These are phyloP conservation scores for Hippasteria phrygiana DNA, from an alignment of 53 echinoderm and acorn worm species.

Conservation along the genomic window DNA sequence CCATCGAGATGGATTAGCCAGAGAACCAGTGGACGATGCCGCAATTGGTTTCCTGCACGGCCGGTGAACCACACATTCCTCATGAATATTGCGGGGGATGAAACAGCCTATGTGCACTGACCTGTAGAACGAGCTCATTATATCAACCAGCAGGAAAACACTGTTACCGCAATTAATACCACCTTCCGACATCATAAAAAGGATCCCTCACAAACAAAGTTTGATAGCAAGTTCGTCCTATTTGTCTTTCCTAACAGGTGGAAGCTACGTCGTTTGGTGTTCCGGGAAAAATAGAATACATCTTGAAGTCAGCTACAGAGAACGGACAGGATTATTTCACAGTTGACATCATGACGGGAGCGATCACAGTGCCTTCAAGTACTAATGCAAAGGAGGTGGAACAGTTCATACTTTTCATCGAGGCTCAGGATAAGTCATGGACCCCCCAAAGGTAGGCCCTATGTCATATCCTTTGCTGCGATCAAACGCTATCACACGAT, in stretches of 20 bases:
- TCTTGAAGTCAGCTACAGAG: conserved; percentile 55
- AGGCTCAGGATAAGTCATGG: conserved; percentile 49
- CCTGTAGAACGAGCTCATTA: too few species aligned
- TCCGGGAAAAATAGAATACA: conserved; percentile 23
- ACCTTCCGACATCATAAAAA: too few species aligned
- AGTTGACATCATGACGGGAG: conserved; percentile 4
- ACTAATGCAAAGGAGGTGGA: conserved; percentile 35
- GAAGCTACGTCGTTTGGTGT: background rate
- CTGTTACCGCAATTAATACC: too few species aligned
- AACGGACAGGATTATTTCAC: conserved; percentile 19
- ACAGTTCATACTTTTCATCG: conserved; percentile 35
- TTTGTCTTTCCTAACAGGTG: background rate
- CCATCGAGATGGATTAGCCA: too few species aligned
- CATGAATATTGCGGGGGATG: too few species aligned
- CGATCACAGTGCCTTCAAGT: background rate
- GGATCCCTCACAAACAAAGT: background rate
- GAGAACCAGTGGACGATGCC: too few species aligned
- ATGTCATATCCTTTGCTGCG: too few species aligned
- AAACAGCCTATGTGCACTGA: too few species aligned
- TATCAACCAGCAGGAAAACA: too few species aligned
- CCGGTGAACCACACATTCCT: too few species aligned
- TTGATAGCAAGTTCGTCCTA: background rate
- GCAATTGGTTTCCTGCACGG: too few species aligned
- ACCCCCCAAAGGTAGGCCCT: conserved; percentile 22
- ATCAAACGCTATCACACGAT: background rate